Evolutionary conservation across 2,113 vertebrate species (phyloP), one percentile per base, ranked within the genome.

Genomic region (Nibea coibor): DNA sequence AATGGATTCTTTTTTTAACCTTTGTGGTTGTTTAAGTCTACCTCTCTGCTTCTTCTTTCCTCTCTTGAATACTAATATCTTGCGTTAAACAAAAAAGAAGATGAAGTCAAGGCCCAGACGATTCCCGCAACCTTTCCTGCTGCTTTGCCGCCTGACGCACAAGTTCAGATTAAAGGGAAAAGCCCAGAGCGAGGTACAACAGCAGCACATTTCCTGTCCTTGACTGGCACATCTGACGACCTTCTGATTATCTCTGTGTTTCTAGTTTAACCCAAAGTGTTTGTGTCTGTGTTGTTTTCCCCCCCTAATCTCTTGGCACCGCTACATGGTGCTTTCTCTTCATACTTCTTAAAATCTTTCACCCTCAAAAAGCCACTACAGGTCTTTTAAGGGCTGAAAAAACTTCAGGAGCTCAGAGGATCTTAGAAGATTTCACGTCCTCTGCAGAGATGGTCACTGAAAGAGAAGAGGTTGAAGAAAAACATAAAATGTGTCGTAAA

Each of bases 281-380:
- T 76, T 92, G 61, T 92, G 39, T 91, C 8, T 87, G 53, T 90
- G 31, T 65, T 43, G 61, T 87, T 79, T 51, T 72, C 69, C 71
- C 66, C 6, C 39, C 53, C 42, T 90, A 88, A 93, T 74, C 78
- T 92, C 92, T 94, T 93, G 90, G 89, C 78, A 83, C 84, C 62
- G 62, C 67, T 9, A 4, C 47, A 80, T 90, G 90, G 84, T 92
- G 89, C 88, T 80, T 84, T 88, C 39, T 89, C 76, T 90, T 94
- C 15, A 62, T 24, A 15, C 20, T 59, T 47, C 72, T 78, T 81
- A 58, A 70, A 76, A 45, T 66, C 45, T 66, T 80, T 16, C 53
- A 73, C 53, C 26, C 51, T 82, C 54, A 75, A 93, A 84, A n/a
- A 2, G 6, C 56, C 10, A 28, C 43, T 1, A 22, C 42, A 3